Conservation (phyloP, 2,888 invertebrate genomes). For the Polydesmus complanatus region DNA sequence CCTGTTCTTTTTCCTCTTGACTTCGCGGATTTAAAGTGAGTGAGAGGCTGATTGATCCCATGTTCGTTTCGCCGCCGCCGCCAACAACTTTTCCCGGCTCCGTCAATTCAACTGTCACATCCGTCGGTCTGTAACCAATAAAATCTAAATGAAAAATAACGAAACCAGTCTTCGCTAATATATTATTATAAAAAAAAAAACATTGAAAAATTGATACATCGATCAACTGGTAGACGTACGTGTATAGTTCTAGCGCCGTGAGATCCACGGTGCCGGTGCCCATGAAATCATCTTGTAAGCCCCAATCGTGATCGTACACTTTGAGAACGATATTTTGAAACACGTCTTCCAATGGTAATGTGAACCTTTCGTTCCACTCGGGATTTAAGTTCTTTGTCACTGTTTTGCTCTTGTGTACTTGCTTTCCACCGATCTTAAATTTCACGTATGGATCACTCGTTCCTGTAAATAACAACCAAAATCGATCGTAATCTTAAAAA, state of each 20-base stretch:
- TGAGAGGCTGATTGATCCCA: conserved; percentile 73
- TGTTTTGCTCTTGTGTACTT: conserved; percentile 85
- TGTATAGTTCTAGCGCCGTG: conserved; percentile 59
- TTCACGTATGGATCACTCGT: conserved; percentile 96
- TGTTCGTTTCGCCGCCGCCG: too few species aligned
- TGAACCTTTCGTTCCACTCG: conserved; percentile 94
- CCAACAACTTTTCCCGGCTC: conserved; percentile 60
- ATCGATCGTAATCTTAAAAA: too few species aligned
- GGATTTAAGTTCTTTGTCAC: conserved; percentile 91
- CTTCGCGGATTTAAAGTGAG: conserved; percentile 81
- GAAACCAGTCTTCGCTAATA: too few species aligned
- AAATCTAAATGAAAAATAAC: too few species aligned
- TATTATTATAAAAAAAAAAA: too few species aligned
- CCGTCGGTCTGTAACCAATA: conserved; percentile 38
- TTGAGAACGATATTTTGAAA: conserved; percentile 71
- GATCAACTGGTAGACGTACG: conserved; percentile 26
- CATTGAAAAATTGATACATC: background rate
- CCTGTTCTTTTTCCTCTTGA: conserved; percentile 89
- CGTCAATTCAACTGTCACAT: conserved; percentile 61
- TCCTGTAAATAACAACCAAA: conserved; percentile 41
- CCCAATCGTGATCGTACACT: conserved; percentile 97
- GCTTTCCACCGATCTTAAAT: conserved; percentile 72
- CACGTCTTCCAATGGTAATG: conserved; percentile 71
- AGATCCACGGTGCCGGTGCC: conserved; percentile 76
- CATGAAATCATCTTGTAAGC: conserved; percentile 91